Base-by-base conservation (phyloP, 2,888 invertebrate genomes). In the Mallateleia sp. region DNA sequence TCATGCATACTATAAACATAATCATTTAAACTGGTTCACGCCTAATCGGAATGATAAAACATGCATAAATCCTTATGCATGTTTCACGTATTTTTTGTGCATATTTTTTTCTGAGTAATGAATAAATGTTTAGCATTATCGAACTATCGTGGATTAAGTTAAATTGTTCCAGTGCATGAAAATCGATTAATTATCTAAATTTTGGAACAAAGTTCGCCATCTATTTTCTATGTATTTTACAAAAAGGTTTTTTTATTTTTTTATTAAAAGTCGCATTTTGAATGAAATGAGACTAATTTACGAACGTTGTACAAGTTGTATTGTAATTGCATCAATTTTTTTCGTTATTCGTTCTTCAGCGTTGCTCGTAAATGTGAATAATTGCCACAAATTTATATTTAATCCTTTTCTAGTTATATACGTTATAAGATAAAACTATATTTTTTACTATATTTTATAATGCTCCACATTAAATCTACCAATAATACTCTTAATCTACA, bases 391-490 rank as follows among this genome's bases (percentile, higher is more conserved):
- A 60, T n/a, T 72, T 24, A 47, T 74, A 74, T 74, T 74, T 74
- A 62, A 62, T 42, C 62, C 32, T 28, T 58, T 72, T 67, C 34
- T 74, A 74, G 60, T 42, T 72, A 32, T 47, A 42, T 45, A n/a
- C 32, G 66, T 66, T 66, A 66, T 77, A 77, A 77, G 66, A 66
- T 77, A 77, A 66, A 77, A 77, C 22, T 77, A 52, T 66, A 66
- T 77, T 77, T 66, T 66, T 45, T 77, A 64, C 18, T 77, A 54
- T 77, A 56, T 64, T 77, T 77, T 66, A 60, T 74, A 58, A 58
- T 52, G 42, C n/a, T n/a, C n/a, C n/a, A n/a, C n/a, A n/a, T n/a
- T n/a, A n/a, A n/a, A n/a, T n/a, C n/a, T n/a, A n/a, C n/a, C n/a
- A n/a, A n/a, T n/a, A n/a, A n/a, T n/a, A n/a, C n/a, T n/a, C n/a